Conservation (phyloP, 2,113 vertebrate genomes). For the Perca flavescens region DNA sequence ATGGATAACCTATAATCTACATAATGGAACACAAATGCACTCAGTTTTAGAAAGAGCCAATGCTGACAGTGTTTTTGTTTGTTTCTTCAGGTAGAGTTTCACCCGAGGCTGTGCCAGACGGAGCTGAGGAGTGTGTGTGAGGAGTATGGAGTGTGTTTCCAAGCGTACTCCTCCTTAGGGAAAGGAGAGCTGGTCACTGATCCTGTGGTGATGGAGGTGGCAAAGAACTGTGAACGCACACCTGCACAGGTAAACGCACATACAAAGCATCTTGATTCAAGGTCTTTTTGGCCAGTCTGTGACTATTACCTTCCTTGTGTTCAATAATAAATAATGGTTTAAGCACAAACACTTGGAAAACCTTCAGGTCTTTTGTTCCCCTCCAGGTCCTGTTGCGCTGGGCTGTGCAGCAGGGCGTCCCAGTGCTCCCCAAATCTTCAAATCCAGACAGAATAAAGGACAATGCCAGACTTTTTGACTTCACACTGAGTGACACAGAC, state of each 20-base stretch:
- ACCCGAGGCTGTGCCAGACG: constrained; percentile 83
- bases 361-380: neutral
- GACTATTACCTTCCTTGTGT: neutral
- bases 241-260: constrained; percentile 80
- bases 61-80: neutral
- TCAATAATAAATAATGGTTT: neutral
- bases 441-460: constrained; percentile 77
- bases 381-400: constrained; percentile 83
- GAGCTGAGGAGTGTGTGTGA: constrained; percentile 82
- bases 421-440: constrained; percentile 86
- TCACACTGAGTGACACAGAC: constrained; percentile 77
- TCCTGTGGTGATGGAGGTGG: constrained; percentile 77
- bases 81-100: constrained; percentile 85
- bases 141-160: constrained; percentile 83
- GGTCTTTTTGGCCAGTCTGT: neutral
- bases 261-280: neutral
- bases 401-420: constrained; percentile 86
- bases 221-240: constrained; percentile 68
- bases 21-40: neutral
- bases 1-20: neutral
- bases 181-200: constrained; percentile 80
- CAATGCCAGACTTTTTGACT: constrained; percentile 84
- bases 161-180: constrained; percentile 88
- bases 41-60: neutral
- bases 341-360: neutral